phyloP scores from a whole-genome alignment of 2,797 vertebrate genomes.

The Bryconaethiops microstoma region DNA sequence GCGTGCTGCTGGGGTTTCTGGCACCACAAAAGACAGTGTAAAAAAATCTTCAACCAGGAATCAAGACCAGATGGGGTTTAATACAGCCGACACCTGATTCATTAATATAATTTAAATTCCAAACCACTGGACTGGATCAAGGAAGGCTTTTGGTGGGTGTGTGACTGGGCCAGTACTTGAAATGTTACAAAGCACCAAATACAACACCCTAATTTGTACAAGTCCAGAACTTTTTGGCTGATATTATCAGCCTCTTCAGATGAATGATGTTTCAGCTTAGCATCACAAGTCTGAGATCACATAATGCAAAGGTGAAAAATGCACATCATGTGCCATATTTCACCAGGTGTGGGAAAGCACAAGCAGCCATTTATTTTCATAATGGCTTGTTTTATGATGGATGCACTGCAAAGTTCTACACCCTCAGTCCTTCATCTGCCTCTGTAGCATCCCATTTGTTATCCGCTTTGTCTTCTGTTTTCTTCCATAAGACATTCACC shows the following conservation, averaged over 20 bases:
- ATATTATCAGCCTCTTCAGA: not conserved
- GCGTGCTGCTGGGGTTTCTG: not conserved
- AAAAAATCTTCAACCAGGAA: too few relatives aligned
- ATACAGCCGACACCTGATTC: too few relatives aligned
- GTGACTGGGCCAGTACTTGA: not conserved
- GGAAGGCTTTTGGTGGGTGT: not conserved
- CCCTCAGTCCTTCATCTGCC: slow-evolving; percentile 14
- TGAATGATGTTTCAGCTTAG: slow-evolving; percentile 16
- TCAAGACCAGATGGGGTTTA: too few relatives aligned
- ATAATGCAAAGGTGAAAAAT: slow-evolving; percentile 31
- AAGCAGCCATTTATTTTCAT: slow-evolving; percentile 35
- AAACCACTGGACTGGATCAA: too few relatives aligned
- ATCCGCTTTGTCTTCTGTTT: slow-evolving; percentile 26
- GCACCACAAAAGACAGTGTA: too few relatives aligned
- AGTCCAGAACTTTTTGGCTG: not conserved
- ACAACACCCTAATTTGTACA: not conserved
- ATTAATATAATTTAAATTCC: too few relatives aligned
- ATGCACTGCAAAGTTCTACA: slow-evolving; percentile 24
- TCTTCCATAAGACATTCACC: slow-evolving; percentile 24
- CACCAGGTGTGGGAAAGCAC: slow-evolving; percentile 10
- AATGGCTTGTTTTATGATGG: slow-evolving; percentile 42
- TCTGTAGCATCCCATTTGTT: slow-evolving; percentile 16
- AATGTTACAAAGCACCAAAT: not conserved
- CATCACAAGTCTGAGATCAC: not conserved
- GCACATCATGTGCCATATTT: slow-evolving; percentile 19